Evolutionary conservation across 2,888 invertebrate genomes (phyloP), one percentile per base, ranked within the genome.

Genomic region (Synanthedon vespiformis): DNA sequence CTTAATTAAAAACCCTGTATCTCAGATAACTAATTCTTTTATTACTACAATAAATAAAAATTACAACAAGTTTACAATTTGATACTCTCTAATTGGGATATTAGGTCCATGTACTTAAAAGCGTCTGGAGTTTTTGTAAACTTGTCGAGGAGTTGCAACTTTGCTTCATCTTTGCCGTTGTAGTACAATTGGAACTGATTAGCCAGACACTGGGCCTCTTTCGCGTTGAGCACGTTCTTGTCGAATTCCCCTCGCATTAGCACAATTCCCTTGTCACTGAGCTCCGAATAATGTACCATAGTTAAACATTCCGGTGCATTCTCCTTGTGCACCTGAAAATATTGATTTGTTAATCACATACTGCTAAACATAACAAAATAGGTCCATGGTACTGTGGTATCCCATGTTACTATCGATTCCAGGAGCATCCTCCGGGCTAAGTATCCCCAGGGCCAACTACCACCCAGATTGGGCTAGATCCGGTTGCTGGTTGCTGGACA

Each of bases 221-320:
- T 89, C 0, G 89, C 91, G 71, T 85, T 91, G 53, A 95, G 74
- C 0, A 93, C 91, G 75, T 95, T 93, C 65, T 89, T 90, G 69
- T 96, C 95, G 72, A 91, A 96, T 74, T 96, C 95, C 13, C 96
- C 96, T 47, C 92, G 89, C 95, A 96, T 95, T 41, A 96, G 80
- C 11, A 96, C 89, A 48, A 96, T 85, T 4, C 91, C 92, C 71
- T 95, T 95, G 48, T 89, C 88, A 6, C 89, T 85, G 2, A 95
- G 85, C 69, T 96, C 96, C 0, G 91, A 90, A 64, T 94, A 96
- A 74, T 95, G 93, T 2, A 91, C 89, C 67, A 96, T 86, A 2
- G 93, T 94, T 27, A 96, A 84, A 70, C 95, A 95, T 74, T 95
- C 95, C 0, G 96, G 95, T 0, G 96, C 94, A 80, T 95, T 95